Evolutionary conservation across 2,888 invertebrate genomes (phyloP).

Genomic region (Melieria crassipennis): DNA sequence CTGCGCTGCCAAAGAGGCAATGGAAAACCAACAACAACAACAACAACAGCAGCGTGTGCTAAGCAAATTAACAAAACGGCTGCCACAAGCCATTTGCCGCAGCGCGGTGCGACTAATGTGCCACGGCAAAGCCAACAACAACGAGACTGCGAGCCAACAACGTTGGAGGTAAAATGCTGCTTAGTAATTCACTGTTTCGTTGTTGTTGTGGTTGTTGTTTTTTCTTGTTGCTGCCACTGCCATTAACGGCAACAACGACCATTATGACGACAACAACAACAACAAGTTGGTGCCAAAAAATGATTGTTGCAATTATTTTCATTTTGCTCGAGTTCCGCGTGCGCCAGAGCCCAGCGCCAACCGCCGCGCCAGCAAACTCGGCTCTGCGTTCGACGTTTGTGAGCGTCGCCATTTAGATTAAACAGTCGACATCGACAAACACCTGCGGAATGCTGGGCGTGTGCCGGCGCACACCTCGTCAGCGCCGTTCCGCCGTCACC

Average conservation of each 20-base stretch:
- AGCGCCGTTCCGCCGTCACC: no score
- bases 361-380: no score
- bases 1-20: no score
- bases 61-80: constrained; percentile 31
- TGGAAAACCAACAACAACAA: not conserved
- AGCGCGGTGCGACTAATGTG: constrained; percentile 24
- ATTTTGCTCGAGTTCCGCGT: constrained; percentile 26
- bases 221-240: not conserved
- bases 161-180: no score
- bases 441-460: constrained; percentile 20
- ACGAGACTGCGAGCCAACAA: not conserved
- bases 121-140: not conserved
- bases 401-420: constrained; percentile 48
- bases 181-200: not conserved
- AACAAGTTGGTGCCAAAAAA: constrained; percentile 20
- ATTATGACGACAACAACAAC: constrained; percentile 21
- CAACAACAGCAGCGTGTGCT: constrained; percentile 23
- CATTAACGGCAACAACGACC: constrained; percentile 2
- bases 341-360: no score
- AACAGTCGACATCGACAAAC: constrained; percentile 15
- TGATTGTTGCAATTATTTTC: constrained; percentile 37
- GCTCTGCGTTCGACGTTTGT: constrained; percentile 11
- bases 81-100: constrained; percentile 30
- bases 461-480: no score
- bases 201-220: constrained; percentile 24